Evolutionary conservation across 2,888 invertebrate genomes (phyloP).

Genomic region (Limnephilus auricula): DNA sequence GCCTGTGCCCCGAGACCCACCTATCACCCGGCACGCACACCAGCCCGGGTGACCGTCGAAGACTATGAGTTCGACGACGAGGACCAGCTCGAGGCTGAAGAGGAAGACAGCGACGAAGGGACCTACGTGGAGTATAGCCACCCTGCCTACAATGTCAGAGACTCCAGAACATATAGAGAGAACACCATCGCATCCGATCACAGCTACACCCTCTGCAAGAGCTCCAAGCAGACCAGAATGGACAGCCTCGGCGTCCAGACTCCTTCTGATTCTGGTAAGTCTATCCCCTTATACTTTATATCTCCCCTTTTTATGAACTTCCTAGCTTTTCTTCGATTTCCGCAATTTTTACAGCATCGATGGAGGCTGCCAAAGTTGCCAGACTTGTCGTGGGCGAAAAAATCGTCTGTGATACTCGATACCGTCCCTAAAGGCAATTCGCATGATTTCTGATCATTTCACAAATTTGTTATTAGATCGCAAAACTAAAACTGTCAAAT

Average conservation of each 20-base stretch:
- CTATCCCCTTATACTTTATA: conserved; percentile 11
- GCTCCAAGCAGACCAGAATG: conserved; percentile 74
- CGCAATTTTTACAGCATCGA: background rate
- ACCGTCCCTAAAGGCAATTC: conserved; percentile 18
- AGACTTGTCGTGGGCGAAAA: background rate
- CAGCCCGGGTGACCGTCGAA: conserved; percentile 69
- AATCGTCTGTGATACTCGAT: background rate
- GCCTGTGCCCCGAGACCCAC: conserved; percentile 68
- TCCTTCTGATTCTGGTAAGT: conserved; percentile 93
- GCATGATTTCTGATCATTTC: background rate
- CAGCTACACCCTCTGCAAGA: conserved; percentile 83
- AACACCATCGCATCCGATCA: conserved; percentile 79
- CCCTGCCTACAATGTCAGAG: conserved; percentile 50
- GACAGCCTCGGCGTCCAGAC: conserved; percentile 89
- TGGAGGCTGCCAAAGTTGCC: conserved; percentile 23
- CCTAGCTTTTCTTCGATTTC: background rate
- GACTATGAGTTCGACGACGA: conserved; percentile 67
- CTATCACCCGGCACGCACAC: conserved; percentile 68
- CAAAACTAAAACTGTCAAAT: too few relatives aligned
- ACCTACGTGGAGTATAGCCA: conserved; percentile 64
- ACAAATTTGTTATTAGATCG: background rate
- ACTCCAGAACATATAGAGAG: conserved; percentile 63
- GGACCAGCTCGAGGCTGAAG: conserved; percentile 66
- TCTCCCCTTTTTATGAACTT: background rate
- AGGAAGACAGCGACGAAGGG: conserved; percentile 67